phyloP scores from a whole-genome alignment of 2,888 invertebrate species.

The Tenthredo distinguenda region DNA sequence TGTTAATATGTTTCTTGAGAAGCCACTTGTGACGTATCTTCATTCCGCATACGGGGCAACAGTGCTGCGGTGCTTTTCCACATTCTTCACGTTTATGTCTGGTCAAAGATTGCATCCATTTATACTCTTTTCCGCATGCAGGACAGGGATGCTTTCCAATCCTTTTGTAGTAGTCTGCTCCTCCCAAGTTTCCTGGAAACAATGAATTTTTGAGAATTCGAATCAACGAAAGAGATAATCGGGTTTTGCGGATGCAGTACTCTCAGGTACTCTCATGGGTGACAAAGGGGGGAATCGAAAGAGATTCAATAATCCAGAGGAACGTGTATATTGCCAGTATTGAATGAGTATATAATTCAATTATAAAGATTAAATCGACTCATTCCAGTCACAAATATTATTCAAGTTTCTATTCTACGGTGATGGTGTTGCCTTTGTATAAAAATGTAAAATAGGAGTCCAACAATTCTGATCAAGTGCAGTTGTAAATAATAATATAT shows the following conservation, averaged over 20 bases:
- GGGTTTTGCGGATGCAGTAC: background rate
- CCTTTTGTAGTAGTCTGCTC: conserved; percentile 70
- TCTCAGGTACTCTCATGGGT: background rate
- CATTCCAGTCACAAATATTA: conserved; percentile 25
- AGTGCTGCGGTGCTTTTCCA: conserved; percentile 76
- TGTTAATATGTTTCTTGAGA: conserved; percentile 73
- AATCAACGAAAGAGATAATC: background rate
- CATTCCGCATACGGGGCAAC: conserved; percentile 75
- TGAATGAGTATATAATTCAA: background rate
- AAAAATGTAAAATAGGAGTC: background rate
- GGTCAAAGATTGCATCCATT: conserved; percentile 86
- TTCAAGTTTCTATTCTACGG: background rate
- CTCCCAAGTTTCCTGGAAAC: conserved; percentile 41
- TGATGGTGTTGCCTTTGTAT: background rate
- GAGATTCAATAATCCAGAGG: background rate
- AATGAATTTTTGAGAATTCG: conserved; percentile 13
- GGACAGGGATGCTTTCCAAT: conserved; percentile 78
- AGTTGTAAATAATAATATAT: conserved; percentile 10
- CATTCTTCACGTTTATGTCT: conserved; percentile 82
- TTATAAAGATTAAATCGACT: conserved; percentile 10
- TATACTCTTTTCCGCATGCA: conserved; percentile 87
- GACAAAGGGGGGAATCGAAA: background rate
- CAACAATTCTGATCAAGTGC: background rate
- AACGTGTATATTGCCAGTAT: conserved; percentile 12
- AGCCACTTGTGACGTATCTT: conserved; percentile 76